A percentile compares a stretch with the other conserved stretches of the same genome.
Evolutionary conservation across 2,113 vertebrate genomes (phyloP).

Genomic region (Amphiprion percula): DNA sequence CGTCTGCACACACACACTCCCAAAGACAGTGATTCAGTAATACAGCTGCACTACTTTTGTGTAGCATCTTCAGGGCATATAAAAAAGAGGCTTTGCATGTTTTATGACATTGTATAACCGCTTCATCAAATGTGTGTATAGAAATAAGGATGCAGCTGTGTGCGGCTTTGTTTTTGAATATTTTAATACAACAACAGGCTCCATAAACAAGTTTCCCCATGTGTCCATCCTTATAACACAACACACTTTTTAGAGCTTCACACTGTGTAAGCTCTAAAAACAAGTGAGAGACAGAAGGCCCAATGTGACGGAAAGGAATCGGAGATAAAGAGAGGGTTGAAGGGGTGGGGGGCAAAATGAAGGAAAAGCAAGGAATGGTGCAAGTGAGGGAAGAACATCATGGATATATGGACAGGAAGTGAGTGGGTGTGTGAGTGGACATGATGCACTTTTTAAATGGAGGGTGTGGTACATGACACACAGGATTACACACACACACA

Average conservation of each 20-base stretch:
- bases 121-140: neutral
- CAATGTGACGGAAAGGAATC: neutral
- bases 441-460: constrained; percentile 6
- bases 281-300: neutral
- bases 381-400: neutral
- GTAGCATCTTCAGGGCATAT: constrained; percentile 14
- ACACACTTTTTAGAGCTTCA: neutral
- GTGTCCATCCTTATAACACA: neutral
- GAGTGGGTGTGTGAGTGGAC: constrained; percentile 45
- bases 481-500: constrained; percentile 18
- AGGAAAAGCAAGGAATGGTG: neutral
- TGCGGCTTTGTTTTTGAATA: neutral
- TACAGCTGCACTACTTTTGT: constrained; percentile 11
- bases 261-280: constrained; percentile 5
- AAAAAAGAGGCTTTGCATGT: constrained; percentile 28
- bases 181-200: neutral
- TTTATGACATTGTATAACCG: constrained; percentile 26
- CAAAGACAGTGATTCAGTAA: constrained; percentile 7
- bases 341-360: neutral
- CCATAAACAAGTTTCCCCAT: neutral
- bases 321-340: neutral
- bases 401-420: constrained; percentile 40
- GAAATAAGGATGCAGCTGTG: constrained; percentile 4
- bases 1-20: neutral
- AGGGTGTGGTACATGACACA: constrained; percentile 19